Evolutionary conservation across 2,888 invertebrate genomes (phyloP).

Genomic region (Protodeltote pygarga): DNA sequence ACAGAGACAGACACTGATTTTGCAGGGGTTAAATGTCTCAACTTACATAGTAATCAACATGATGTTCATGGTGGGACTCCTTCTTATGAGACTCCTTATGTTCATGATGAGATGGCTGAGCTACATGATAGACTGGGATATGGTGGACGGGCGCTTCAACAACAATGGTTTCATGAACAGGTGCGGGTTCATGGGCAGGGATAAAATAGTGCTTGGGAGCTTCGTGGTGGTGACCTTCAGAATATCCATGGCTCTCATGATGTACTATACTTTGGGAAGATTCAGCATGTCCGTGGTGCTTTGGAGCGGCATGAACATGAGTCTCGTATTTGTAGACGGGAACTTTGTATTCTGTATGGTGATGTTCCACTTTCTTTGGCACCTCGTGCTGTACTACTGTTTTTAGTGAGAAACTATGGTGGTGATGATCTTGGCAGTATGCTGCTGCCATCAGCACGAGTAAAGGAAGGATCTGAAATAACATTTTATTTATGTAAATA

Average conservation of each 20-base stretch:
- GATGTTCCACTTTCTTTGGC: constrained; percentile 54
- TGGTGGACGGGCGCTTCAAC: constrained; percentile 28
- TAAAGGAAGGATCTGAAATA: constrained; percentile 53
- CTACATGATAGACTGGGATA: constrained; percentile 17
- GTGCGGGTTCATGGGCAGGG: constrained; percentile 53
- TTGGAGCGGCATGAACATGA: constrained; percentile 27
- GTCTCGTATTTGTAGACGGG: constrained; percentile 19
- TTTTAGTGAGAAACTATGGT: constrained; percentile 51
- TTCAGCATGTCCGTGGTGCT: constrained; percentile 53
- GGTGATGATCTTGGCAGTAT: constrained; percentile 59
- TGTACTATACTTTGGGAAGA: constrained; percentile 63
- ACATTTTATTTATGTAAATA: background rate
- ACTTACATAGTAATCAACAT: constrained; percentile 69
- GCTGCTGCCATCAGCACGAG: constrained; percentile 48
- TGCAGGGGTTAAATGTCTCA: no score
- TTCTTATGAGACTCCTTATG: constrained; percentile 31
- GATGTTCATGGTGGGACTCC: constrained; percentile 49
- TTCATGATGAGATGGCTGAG: constrained; percentile 22
- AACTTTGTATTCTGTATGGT: constrained; percentile 10
- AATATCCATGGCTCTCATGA: constrained; percentile 42
- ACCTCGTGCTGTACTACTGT: constrained; percentile 62
- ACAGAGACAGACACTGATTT: no score
- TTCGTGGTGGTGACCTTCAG: constrained; percentile 47
- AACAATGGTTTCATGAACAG: constrained; percentile 45
- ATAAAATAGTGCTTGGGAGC: constrained; percentile 49